phyloP scores from a whole-genome alignment of 2,113 vertebrate genomes.

The Nettapus auritus region DNA sequence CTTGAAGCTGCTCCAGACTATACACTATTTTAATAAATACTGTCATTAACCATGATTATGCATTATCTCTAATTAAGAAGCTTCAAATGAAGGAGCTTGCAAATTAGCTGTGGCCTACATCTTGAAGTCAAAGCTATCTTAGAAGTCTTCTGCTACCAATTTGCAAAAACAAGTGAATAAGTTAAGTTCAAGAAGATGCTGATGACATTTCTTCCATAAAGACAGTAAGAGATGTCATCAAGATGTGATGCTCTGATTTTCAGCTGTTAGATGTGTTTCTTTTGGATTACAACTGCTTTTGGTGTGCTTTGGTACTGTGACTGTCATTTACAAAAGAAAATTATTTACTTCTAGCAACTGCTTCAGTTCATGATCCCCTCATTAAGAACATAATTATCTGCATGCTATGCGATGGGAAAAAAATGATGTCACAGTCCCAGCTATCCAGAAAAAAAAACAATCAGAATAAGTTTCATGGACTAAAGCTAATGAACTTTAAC shows the following conservation, averaged over 20 bases:
- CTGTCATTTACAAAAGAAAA: background rate
- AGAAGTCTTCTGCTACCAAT: background rate
- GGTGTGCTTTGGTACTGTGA: background rate
- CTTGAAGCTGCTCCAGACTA: slow-evolving; percentile 36
- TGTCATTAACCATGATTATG: slow-evolving; percentile 39
- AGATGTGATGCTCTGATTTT: background rate
- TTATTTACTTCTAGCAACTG: background rate
- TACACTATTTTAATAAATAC: slow-evolving; percentile 44
- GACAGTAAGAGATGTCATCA: background rate
- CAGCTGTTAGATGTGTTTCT: background rate
- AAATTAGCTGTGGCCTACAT: slow-evolving; percentile 35
- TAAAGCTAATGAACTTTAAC: background rate
- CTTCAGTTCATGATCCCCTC: background rate
- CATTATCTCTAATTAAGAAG: slow-evolving; percentile 55
- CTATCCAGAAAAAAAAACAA: background rate
- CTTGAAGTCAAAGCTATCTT: slow-evolving; percentile 9
- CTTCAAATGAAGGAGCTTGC: slow-evolving; percentile 35
- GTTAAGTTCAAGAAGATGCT: background rate
- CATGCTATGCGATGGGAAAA: background rate
- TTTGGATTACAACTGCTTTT: background rate
- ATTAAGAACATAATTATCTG: background rate
- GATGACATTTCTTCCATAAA: background rate
- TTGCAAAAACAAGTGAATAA: background rate
- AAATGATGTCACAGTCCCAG: background rate
- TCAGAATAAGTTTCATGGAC: background rate